A percentile compares a stretch with the other conserved stretches of the same genome.
phyloP scores from a whole-genome alignment of 2,888 invertebrate genomes.

The Cephus rjabovi region DNA sequence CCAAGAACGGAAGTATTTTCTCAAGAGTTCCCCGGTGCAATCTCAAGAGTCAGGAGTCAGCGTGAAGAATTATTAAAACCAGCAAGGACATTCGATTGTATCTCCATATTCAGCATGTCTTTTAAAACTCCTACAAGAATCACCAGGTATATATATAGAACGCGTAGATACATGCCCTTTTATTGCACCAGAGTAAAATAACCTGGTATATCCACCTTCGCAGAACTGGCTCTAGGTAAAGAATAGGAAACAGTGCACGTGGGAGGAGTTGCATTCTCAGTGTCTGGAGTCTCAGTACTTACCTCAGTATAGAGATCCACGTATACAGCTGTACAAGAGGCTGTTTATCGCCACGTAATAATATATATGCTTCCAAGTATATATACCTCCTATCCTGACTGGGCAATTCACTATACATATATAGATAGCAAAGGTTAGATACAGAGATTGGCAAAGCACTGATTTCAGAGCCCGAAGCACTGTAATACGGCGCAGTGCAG shows the following conservation, averaged over 20 bases:
- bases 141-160: neutral
- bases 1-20: neutral
- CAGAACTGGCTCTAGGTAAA: neutral
- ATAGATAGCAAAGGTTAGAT: slow-evolving; percentile 49
- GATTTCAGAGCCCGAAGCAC: neutral
- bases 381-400: neutral
- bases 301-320: neutral
- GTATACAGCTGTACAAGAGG: neutral
- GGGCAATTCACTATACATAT: neutral
- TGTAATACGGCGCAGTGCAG: neutral
- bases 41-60: neutral
- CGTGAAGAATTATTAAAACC: neutral
- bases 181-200: neutral
- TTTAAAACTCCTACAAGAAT: neutral
- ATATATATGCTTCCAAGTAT: neutral
- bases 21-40: neutral
- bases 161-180: neutral
- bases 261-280: neutral
- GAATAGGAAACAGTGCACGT: neutral
- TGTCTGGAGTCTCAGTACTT: neutral
- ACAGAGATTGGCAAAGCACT: slow-evolving; percentile 37
- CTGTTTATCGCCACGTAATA: neutral
- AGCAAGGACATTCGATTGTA: neutral
- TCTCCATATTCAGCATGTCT: neutral
- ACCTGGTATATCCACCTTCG: neutral